Evolutionary conservation across 2,113 vertebrate genomes (phyloP).

Genomic region (Calidris pugnax): DNA sequence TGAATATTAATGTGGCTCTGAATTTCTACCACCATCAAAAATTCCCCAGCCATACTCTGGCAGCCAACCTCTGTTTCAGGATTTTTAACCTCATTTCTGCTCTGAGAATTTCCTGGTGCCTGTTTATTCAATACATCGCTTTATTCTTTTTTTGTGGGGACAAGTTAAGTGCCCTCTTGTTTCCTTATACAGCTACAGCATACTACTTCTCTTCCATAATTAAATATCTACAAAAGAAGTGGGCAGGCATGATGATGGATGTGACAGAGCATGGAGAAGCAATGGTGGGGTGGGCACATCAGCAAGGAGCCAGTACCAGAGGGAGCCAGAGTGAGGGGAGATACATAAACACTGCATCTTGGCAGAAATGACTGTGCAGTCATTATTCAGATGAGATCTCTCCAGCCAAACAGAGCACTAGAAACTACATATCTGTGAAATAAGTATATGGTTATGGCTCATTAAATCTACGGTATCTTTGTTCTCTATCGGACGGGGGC

Average conservation of each 20-base stretch:
- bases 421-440: conserved; percentile 38
- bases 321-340: background rate
- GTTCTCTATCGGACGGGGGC: background rate
- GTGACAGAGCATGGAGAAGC: accelerated
- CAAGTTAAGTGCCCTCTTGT: background rate
- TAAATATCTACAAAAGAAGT: background rate
- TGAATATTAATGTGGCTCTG: conserved; percentile 12
- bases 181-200: background rate
- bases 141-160: background rate
- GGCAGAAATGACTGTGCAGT: background rate
- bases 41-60: background rate
- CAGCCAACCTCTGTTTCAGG: background rate
- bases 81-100: background rate
- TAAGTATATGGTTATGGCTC: background rate
- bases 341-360: background rate
- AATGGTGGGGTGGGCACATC: background rate
- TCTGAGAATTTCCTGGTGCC: background rate
- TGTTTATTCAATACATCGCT: background rate
- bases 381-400: conserved; percentile 37
- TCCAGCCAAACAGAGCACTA: background rate
- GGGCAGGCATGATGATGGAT: background rate
- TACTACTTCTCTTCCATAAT: background rate
- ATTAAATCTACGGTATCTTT: conserved; percentile 1
- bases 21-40: background rate
- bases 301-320: background rate